Conservation (phyloP, 2,113 vertebrate species). For the Ariopsis seemanni region DNA sequence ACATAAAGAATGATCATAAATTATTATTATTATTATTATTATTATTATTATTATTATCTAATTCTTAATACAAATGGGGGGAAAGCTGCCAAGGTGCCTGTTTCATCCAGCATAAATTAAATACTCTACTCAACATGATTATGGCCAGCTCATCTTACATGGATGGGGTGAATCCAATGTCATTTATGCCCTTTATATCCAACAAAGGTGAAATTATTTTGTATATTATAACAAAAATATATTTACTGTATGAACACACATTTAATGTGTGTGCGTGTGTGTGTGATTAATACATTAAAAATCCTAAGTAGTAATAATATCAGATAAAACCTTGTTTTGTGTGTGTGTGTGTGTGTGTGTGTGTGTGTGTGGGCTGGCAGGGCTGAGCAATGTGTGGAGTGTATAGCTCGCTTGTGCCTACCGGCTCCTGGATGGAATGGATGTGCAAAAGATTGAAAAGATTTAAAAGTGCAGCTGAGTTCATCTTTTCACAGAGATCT, state of each 20-base stretch:
- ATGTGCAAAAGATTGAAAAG: constrained; percentile 36
- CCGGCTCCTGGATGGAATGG: constrained; percentile 26
- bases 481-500: constrained; percentile 44
- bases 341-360: neutral
- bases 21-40: neutral
- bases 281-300: neutral
- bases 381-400: neutral
- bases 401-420: constrained; percentile 45
- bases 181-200: neutral
- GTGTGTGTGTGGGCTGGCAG: constrained; percentile 4
- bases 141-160: neutral
- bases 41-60: neutral
- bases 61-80: no score
- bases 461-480: constrained; percentile 32
- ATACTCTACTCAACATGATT: neutral
- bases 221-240: neutral
- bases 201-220: neutral
- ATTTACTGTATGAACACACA: neutral
- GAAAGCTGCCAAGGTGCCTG: neutral
- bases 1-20: neutral
- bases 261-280: no score
- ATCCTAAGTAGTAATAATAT: neutral
- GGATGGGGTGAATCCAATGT: neutral
- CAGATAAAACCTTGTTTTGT: neutral
- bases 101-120: neutral